A percentile compares a stretch with the other conserved stretches of the same genome.
Conservation (phyloP, 2,113 vertebrate species). For the Tor tambroides region DNA sequence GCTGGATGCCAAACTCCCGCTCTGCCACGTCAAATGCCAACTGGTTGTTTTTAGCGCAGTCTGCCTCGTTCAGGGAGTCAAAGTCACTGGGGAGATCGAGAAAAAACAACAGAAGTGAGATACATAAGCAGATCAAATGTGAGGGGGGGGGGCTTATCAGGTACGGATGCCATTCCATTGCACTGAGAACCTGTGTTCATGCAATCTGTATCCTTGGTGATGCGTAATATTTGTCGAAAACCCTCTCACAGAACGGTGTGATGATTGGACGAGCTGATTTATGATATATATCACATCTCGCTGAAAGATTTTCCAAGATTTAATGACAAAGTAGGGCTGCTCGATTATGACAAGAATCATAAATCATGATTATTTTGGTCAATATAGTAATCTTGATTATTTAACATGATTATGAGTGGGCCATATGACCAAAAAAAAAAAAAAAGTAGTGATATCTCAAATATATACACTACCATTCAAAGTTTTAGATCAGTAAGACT, state of each 20-base stretch:
- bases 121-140: neutral
- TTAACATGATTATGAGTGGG: no score
- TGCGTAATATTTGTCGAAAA: neutral
- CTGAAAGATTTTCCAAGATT: constrained; percentile 7
- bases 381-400: no score
- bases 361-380: no score
- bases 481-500: no score
- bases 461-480: no score
- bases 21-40: constrained; percentile 90
- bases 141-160: neutral
- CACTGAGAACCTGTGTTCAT: neutral
- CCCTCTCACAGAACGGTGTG: neutral
- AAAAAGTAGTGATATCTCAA: no score
- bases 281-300: neutral
- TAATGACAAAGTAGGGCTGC: no score
- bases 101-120: neutral
- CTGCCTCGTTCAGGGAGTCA: constrained; percentile 83
- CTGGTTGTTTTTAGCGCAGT: constrained; percentile 87
- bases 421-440: no score
- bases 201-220: constrained; percentile 3
- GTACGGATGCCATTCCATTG: neutral
- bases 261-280: neutral
- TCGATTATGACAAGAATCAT: no score
- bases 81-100: constrained; percentile 75
- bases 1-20: constrained; percentile 88